Evolutionary conservation across 1,140 invertebrate genomes (phyloP).

Genomic region (Trichonephila clavata): DNA sequence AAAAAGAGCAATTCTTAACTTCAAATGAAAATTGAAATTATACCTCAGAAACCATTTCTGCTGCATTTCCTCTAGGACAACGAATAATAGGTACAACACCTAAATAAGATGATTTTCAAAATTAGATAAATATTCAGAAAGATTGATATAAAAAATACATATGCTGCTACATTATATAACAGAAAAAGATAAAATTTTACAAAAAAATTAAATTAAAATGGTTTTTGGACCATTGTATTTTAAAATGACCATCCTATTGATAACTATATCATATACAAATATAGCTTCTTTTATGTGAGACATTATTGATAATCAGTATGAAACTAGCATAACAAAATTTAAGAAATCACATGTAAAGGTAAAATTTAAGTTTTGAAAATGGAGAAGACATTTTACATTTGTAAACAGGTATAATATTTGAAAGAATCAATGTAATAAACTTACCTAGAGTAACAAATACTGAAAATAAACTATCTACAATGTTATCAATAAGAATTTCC

Average conservation of each 20-base stretch:
- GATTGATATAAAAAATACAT: not conserved
- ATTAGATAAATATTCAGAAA: not conserved
- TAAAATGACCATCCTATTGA: too few relatives aligned
- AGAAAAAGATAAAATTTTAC: not conserved
- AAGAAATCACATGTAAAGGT: too few relatives aligned
- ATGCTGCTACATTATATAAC: not conserved
- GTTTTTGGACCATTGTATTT: too few relatives aligned
- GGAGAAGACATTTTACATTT: too few relatives aligned
- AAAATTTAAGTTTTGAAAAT: too few relatives aligned
- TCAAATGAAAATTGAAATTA: not conserved
- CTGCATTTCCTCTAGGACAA: constrained; percentile 96
- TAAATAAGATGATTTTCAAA: constrained; percentile 78
- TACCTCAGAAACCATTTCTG: constrained; percentile 96
- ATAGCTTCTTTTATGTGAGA: too few relatives aligned
- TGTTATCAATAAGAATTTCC: constrained; percentile 95
- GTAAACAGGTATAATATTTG: not conserved
- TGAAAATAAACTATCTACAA: constrained; percentile 98
- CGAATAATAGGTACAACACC: constrained; percentile 97
- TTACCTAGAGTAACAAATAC: constrained; percentile 96
- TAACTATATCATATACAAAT: too few relatives aligned
- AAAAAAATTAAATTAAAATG: not conserved
- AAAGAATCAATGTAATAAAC: constrained; percentile 69
- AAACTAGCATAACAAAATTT: too few relatives aligned
- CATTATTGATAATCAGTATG: too few relatives aligned
- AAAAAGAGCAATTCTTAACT: not conserved